Conservation (phyloP, 2,113 vertebrate species). For the Sturnus vulgaris region DNA sequence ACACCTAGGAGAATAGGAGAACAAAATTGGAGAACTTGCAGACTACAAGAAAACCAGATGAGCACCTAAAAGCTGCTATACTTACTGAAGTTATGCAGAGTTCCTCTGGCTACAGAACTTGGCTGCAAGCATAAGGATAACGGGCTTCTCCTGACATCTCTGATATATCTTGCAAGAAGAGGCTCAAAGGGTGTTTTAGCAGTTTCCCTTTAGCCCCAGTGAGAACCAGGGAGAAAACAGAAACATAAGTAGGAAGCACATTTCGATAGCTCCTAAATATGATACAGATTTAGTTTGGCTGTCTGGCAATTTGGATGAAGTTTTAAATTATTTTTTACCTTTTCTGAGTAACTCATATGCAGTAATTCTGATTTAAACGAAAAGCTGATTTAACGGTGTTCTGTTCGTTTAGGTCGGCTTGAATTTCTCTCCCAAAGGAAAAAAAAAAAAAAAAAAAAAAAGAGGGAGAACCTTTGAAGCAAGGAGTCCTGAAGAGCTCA, state of each 20-base stretch:
- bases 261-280: background rate
- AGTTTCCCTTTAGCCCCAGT: background rate
- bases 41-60: background rate
- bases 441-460: too few species aligned
- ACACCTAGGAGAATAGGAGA: background rate
- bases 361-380: background rate
- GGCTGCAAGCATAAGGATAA: background rate
- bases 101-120: background rate
- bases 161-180: background rate
- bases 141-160: background rate
- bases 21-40: background rate
- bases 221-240: background rate
- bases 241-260: background rate
- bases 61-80: background rate
- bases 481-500: background rate
- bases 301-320: background rate
- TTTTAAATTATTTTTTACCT: background rate
- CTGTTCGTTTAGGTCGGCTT: background rate
- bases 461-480: background rate
- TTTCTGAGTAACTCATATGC: background rate
- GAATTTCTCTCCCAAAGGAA: background rate
- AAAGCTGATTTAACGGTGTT: background rate
- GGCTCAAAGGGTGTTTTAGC: background rate
- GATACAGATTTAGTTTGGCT: background rate
- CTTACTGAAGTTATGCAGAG: background rate